Percentiles rank a stretch among this genome's conserved stretches.
Evolutionary conservation across 2,797 vertebrate genomes (phyloP).

Genomic region (Myoxocephalus aenaeus): DNA sequence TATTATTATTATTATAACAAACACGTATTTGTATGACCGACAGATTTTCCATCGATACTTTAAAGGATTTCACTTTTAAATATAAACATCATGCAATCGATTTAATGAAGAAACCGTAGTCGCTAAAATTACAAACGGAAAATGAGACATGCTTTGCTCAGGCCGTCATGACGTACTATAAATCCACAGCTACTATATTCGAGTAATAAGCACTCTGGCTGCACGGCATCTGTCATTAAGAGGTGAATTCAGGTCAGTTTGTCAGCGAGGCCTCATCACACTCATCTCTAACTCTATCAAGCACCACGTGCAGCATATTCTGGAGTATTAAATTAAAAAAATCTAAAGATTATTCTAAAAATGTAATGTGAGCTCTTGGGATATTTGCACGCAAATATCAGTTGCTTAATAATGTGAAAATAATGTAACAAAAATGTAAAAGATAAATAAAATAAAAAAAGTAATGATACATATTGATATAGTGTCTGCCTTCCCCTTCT

Average conservation of each 20-base stretch:
- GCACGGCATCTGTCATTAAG: conserved; percentile 65
- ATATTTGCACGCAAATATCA: background rate
- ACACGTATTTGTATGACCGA: conserved; percentile 7
- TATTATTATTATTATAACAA: conserved; percentile 20
- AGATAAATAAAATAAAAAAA: background rate
- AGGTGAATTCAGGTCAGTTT: conserved; percentile 71
- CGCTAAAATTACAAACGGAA: conserved; percentile 26
- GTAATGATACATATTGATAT: background rate
- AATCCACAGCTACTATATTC: conserved; percentile 46
- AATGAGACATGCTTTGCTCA: conserved; percentile 33
- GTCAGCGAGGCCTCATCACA: conserved; percentile 56
- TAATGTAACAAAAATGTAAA: background rate
- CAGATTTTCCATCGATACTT: conserved; percentile 12
- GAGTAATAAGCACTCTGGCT: conserved; percentile 27
- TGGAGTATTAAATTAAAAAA: background rate
- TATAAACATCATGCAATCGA: conserved; percentile 5
- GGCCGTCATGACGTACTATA: conserved; percentile 23
- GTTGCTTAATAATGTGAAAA: background rate
- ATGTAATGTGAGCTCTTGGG: background rate
- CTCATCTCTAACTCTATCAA: conserved; percentile 33
- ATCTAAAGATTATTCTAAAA: conserved; percentile 11
- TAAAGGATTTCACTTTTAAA: conserved; percentile 15
- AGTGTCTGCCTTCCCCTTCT: conserved; percentile 1
- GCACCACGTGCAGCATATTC: background rate
- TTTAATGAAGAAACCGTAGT: background rate